A percentile compares a stretch with the other conserved stretches of the same genome.
phyloP scores from a whole-genome alignment of 2,888 invertebrate species.

The Anorthoa munda region DNA sequence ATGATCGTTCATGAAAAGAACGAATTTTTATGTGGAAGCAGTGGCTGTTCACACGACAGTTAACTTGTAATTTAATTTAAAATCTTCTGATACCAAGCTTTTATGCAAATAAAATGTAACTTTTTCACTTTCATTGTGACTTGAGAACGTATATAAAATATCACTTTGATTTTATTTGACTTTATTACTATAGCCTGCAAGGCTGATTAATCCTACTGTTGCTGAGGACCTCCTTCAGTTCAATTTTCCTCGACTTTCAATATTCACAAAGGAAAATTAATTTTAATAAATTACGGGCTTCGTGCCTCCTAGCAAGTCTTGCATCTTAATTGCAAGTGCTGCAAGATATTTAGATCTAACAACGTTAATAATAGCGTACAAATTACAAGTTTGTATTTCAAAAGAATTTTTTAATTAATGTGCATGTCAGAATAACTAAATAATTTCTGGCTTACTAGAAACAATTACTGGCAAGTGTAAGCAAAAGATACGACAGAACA shows the following conservation, averaged over 20 bases:
- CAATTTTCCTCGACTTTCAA: conserved; percentile 21
- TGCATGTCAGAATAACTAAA: background rate
- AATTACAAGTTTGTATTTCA: background rate
- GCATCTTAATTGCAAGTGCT: conserved; percentile 7
- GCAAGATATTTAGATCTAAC: background rate
- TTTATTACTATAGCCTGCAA: too few species aligned
- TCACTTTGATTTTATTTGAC: too few species aligned
- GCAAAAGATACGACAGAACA: background rate
- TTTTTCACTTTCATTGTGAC: too few species aligned
- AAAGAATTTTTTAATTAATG: conserved; percentile 1
- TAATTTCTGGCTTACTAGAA: too few species aligned
- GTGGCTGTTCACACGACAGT: too few species aligned
- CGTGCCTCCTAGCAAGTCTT: background rate
- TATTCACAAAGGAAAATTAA: conserved; percentile 22
- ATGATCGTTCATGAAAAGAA: too few species aligned
- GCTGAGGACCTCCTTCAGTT: background rate
- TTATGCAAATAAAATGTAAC: too few species aligned
- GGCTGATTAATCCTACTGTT: background rate
- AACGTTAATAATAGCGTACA: background rate
- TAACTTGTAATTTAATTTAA: too few species aligned
- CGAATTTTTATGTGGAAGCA: too few species aligned
- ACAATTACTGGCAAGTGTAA: conserved; percentile 5
- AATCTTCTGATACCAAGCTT: too few species aligned
- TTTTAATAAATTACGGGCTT: background rate
- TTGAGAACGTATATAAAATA: too few species aligned